These are phyloP conservation scores for Heloderma charlesbogerti DNA, from an alignment of 2,113 vertebrate species.

Conservation along the genomic window DNA sequence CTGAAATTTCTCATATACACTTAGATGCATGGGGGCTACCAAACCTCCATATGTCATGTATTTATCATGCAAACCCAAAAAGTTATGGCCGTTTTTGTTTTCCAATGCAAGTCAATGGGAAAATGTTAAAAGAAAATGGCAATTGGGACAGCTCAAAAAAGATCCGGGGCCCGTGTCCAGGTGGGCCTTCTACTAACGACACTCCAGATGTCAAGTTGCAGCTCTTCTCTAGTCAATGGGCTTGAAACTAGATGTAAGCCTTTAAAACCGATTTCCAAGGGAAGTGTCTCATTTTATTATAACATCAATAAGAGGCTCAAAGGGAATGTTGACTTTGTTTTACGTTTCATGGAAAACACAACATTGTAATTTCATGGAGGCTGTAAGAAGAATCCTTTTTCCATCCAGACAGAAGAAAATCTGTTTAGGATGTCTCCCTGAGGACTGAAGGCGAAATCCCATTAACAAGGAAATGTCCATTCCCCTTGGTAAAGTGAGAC, in stretches of 20 bases:
- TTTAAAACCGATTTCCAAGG: constrained; percentile 62
- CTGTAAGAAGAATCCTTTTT: constrained; percentile 59
- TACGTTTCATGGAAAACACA: constrained; percentile 54
- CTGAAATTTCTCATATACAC: too few relatives aligned
- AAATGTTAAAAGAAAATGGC: too few relatives aligned
- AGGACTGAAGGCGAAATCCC: constrained; percentile 52
- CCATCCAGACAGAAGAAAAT: constrained; percentile 65
- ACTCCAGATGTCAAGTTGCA: too few relatives aligned
- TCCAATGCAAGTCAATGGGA: too few relatives aligned
- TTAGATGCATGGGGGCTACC: too few relatives aligned
- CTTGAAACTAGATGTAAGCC: constrained; percentile 42
- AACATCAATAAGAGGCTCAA: constrained; percentile 55
- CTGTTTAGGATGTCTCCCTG: constrained; percentile 50
- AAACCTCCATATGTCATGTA: too few relatives aligned
- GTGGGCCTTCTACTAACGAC: too few relatives aligned
- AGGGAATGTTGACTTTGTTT: constrained; percentile 60
- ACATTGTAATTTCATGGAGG: constrained; percentile 60
- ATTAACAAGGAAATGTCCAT: constrained; percentile 64
- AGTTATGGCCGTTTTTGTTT: too few relatives aligned
- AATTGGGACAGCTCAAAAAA: too few relatives aligned
- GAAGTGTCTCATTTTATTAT: constrained; percentile 62
- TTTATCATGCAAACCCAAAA: too few relatives aligned
- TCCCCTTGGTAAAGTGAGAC: constrained; percentile 41
- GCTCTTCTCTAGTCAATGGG: constrained; percentile 52
- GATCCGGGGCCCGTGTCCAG: too few relatives aligned